Evolutionary conservation across 2,113 vertebrate species (phyloP), one percentile per base, ranked within the genome.

Genomic region (Chionomys nivalis): DNA sequence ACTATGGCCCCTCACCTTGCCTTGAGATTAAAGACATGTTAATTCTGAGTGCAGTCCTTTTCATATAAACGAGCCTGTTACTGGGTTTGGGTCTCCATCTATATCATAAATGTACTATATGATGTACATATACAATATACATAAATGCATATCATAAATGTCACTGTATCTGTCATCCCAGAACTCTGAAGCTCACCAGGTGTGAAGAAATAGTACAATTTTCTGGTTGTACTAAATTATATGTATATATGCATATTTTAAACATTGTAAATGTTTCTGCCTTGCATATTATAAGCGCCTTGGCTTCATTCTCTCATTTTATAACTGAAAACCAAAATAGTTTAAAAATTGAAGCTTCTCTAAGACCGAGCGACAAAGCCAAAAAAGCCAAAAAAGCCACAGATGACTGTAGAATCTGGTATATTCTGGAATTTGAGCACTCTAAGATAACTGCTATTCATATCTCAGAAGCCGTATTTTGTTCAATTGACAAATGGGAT

Each of bases 281-380:
- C 47, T 73, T n/a, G 21, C 52, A 49, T 8, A 73, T 63, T 65
- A 70, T 82, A 90, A 75, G 33, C 61, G 8, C 7, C 65, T 44
- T 95, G 58, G 31, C 63, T 93, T 52, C 61, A 31, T 92, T 94
- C 68, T 92, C 36, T 79, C 72, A 87, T 66, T 78, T 89, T 86
- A 82, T 24, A 90, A 36, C 42, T 61, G 73, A 91, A 96, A 89
- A 93, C 61, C 42, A 58, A 63, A 81, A 44, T 55, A 47, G 31
- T 36, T 88, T 31, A 96, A 77, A 44, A 39, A 86, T 23, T 63
- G 58, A 95, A 36, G 31, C 26, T 90, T 92, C 72, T 82, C 49
- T 83, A 16, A 87, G 39, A 36, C 39, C 39, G 23, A 94, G 12
- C 28, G 28, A 92, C 72, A 85, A n/a, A n/a, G n/a, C n/a, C n/a